Evolutionary conservation across 2,888 invertebrate species (phyloP).

Genomic region (Lissonota sp.): DNA sequence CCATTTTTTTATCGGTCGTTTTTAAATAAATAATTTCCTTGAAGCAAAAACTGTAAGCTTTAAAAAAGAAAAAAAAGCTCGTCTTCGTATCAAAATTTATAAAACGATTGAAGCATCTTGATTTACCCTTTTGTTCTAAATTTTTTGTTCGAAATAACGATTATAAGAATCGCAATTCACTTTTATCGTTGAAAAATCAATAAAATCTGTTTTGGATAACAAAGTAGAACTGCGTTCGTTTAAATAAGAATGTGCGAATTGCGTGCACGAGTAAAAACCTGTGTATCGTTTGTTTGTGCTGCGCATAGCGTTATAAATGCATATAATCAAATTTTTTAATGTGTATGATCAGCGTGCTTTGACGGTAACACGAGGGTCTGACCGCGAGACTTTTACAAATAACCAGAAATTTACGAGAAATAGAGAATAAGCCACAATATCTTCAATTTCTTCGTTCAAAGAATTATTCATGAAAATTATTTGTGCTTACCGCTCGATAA

Average conservation of each 20-base stretch:
- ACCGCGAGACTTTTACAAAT: neutral
- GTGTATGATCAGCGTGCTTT: neutral
- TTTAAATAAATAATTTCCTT: too few relatives aligned
- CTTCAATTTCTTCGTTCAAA: neutral
- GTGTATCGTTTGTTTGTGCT: neutral
- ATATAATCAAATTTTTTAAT: neutral
- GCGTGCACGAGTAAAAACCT: neutral
- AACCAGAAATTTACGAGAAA: too few relatives aligned
- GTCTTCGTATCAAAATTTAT: too few relatives aligned
- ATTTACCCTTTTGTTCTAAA: neutral
- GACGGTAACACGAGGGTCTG: neutral
- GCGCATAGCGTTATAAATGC: slow-evolving; percentile 2
- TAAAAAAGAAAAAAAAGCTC: too few relatives aligned
- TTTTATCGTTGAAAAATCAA: slow-evolving; percentile 1
- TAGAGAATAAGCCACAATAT: neutral
- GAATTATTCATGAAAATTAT: too few relatives aligned
- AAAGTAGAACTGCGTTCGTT: too few relatives aligned
- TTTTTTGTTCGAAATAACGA: neutral
- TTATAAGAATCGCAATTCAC: neutral
- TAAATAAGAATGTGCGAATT: neutral
- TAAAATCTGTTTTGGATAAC: neutral
- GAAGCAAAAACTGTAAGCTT: too few relatives aligned
- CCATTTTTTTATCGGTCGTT: too few relatives aligned
- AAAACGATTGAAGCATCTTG: too few relatives aligned
- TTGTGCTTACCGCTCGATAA: too few relatives aligned